Base-by-base conservation (phyloP, 2,888 invertebrate species). In the Metacarcinus magister region DNA sequence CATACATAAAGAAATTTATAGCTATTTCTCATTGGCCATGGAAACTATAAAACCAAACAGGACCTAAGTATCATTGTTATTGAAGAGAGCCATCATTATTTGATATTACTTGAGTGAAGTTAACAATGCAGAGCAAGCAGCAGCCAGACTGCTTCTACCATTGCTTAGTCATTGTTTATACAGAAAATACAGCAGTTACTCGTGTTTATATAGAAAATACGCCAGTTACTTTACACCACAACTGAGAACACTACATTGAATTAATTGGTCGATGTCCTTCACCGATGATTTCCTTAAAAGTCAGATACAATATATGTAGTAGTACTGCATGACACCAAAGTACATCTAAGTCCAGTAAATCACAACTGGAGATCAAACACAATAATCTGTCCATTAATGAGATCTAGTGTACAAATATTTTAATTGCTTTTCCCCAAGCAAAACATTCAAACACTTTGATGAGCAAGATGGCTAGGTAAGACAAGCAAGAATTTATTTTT, bases 391-490 rank as follows among this genome's bases (percentile, higher is more conserved):
- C 46, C 91, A 60, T 87, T 92, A 82, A 87, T 93, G 91, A 89
- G 87, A 60, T 95, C 90, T 90, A 89, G 60, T 89, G 32, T 87
- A 91, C n/a, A 89, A 75, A 46, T 94, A 90, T 39, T 89, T 91
- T 48, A 75, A 75, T 93, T 48, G 46, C 92, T 94, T 93, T 46
- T 67, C 91, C 94, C 89, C 95, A 91, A 95, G 94, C 91, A 90
- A 60, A 95, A 95, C 95, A 95, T 90, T 93, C 43, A 93, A 93
- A 87, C 95, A 95, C 91, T 92, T 89, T 91, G 94, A 95, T 95
- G 93, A 95, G 95, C 91, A 95, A 91, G 91, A 94, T 95, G 75
- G 92, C 89, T 90, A 95, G 94, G 67, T 94, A 95, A 39, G 82
- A 60, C 75, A 95, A 95, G 94, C 95, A 91, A 90, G 93, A 90